These are phyloP conservation scores for Solen grandis DNA, from an alignment of 1,140 invertebrate genomes.

Conservation along the genomic window DNA sequence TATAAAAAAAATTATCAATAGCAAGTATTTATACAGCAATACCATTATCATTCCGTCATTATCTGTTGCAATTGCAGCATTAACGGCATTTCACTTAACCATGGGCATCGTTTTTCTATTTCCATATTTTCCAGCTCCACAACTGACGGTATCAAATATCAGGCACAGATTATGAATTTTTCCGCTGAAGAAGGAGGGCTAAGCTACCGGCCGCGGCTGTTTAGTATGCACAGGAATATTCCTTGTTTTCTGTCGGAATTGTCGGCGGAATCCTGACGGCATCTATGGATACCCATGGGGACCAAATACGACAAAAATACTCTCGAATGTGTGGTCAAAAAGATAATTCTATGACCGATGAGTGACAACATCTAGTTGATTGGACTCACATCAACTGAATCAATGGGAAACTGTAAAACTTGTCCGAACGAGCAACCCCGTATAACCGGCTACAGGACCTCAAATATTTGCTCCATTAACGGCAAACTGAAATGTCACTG, in stretches of 20 bases:
- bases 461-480: neutral
- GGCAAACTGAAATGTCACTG: no score
- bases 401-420: neutral
- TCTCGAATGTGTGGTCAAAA: neutral
- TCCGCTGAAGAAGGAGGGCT: no score
- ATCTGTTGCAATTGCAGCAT: no score
- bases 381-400: neutral
- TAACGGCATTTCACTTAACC: no score
- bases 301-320: neutral
- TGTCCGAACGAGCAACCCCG: neutral
- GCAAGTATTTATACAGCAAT: no score
- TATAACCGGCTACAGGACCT: neutral
- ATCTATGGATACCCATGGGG: slow-evolving; percentile 14
- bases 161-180: no score
- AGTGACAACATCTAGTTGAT: neutral
- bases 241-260: slow-evolving; percentile 8
- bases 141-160: no score
- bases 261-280: neutral
- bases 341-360: neutral
- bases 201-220: neutral
- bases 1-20: no score
- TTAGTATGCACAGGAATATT: neutral
- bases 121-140: no score
- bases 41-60: no score
- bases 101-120: no score